A percentile compares a stretch with the other conserved stretches of the same genome.
Evolutionary conservation across 2,113 vertebrate genomes (phyloP).

Genomic region (Apteryx mantelli): DNA sequence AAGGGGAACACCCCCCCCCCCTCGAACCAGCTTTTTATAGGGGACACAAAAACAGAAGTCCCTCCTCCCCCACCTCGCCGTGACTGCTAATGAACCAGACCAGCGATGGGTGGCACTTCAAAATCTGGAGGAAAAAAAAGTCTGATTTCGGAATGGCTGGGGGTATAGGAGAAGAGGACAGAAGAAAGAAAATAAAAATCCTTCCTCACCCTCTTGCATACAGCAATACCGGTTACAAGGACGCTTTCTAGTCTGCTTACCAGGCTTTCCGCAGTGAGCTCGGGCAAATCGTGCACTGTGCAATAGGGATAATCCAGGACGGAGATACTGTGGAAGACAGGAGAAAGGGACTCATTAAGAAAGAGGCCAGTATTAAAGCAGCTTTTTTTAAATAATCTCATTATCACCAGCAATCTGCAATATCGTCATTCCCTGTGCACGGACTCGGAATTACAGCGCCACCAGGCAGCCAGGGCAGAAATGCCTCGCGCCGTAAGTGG

Average conservation of each 20-base stretch:
- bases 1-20: neutral
- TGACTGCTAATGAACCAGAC: neutral
- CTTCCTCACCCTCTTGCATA: neutral
- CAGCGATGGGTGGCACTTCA: neutral
- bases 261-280: conserved; percentile 95
- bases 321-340: conserved; percentile 82
- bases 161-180: neutral
- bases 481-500: neutral
- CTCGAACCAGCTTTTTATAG: neutral
- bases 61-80: neutral
- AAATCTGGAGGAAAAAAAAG: neutral
- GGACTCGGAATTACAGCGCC: neutral
- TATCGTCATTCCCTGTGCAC: neutral
- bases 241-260: conserved; percentile 77
- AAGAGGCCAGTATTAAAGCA: neutral
- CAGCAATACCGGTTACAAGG: neutral
- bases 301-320: conserved; percentile 92
- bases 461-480: neutral
- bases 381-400: rapidly evolving
- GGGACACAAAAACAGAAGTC: neutral
- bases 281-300: conserved; percentile 90
- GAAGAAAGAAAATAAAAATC: neutral
- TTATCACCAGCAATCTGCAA: neutral
- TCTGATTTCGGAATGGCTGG: neutral
- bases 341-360: neutral